These are phyloP conservation scores for Phymastichus coffea DNA, from an alignment of 1,140 invertebrate species.

Conservation along the genomic window DNA sequence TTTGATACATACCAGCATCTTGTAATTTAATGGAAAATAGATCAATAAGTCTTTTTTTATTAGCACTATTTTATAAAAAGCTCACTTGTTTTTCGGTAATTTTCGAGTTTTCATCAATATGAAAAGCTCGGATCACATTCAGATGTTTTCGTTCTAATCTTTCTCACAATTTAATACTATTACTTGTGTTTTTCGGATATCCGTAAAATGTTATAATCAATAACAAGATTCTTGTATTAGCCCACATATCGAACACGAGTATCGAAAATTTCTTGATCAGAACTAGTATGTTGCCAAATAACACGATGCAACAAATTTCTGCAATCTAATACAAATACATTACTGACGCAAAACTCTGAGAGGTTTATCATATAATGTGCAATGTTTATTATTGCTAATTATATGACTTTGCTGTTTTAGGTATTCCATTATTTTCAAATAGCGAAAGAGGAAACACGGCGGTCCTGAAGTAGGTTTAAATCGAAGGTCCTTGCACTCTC, in stretches of 20 bases:
- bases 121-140: neutral
- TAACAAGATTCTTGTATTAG: neutral
- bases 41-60: neutral
- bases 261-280: no score
- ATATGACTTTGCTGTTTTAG: no score
- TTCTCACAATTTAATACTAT: neutral
- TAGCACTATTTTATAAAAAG: neutral
- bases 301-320: no score
- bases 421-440: no score
- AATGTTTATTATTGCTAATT: no score
- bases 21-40: neutral
- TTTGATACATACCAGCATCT: neutral
- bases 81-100: neutral
- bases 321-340: no score
- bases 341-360: no score
- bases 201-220: neutral
- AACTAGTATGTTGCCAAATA: no score
- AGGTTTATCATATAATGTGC: no score
- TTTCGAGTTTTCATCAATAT: neutral
- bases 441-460: no score
- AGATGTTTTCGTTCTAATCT: neutral
- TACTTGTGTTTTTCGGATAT: neutral
- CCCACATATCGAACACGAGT: neutral
- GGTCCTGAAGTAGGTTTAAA: no score
- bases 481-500: no score